These are phyloP conservation scores for Dilophus febrilis DNA, from an alignment of 2,888 invertebrate species.

Conservation along the genomic window DNA sequence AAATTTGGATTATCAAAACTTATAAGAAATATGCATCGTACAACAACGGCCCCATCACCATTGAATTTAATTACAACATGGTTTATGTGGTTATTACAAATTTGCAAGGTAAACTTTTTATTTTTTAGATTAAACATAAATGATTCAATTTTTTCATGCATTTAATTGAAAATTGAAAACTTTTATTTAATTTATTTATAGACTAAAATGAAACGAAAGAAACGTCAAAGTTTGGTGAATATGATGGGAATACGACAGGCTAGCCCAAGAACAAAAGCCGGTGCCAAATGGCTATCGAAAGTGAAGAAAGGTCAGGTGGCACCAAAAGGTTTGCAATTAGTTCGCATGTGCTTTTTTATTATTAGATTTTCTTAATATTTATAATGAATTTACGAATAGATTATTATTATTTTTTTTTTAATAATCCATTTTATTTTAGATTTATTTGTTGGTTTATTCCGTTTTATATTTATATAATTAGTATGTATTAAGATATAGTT, in stretches of 20 bases:
- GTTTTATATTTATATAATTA: too few relatives aligned
- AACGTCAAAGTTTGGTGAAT: conserved; percentile 68
- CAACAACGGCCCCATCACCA: conserved; percentile 93
- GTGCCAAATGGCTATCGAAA: conserved; percentile 76
- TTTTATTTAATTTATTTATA: conserved; percentile 15
- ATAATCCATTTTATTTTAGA: too few relatives aligned
- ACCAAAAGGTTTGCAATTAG: conserved; percentile 39
- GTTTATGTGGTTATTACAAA: conserved; percentile 68
- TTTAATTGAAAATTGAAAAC: background rate
- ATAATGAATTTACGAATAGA: too few relatives aligned
- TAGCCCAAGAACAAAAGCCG: conserved; percentile 72
- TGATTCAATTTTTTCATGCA: conserved; percentile 5
- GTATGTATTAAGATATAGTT: too few relatives aligned
- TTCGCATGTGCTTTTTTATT: conserved; percentile 6
- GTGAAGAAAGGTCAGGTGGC: conserved; percentile 72
- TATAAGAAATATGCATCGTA: conserved; percentile 95
- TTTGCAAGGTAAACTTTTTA: conserved; percentile 47
- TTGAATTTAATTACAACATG: conserved; percentile 92
- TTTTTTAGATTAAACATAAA: conserved; percentile 12
- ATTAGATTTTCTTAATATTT: too few relatives aligned
- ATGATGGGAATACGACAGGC: conserved; percentile 59
- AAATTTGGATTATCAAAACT: conserved; percentile 97
- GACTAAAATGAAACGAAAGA: conserved; percentile 49
- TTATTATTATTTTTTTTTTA: too few relatives aligned
- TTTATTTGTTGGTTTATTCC: too few relatives aligned